phyloP scores from a whole-genome alignment of 2,888 invertebrate species.

The Sesamia inferens region DNA sequence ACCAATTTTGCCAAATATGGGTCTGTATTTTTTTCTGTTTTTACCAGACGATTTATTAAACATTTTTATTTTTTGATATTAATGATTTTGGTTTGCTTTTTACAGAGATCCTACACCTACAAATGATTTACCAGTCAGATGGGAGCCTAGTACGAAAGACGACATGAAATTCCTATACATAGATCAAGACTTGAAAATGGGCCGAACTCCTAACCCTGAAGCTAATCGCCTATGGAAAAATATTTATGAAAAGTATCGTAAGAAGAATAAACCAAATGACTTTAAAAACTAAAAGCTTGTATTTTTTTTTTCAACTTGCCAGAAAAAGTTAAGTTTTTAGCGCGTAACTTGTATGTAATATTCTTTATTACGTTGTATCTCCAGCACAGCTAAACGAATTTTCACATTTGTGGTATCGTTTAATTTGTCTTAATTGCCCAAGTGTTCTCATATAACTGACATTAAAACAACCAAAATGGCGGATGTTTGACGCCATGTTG shows the following conservation, averaged over 20 bases:
- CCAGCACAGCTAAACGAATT: no score
- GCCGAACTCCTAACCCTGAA: constrained; percentile 69
- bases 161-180: constrained; percentile 71
- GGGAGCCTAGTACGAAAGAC: constrained; percentile 53
- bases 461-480: no score
- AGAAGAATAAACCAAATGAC: constrained; percentile 58
- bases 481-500: no score
- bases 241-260: constrained; percentile 70
- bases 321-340: no score
- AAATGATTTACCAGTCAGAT: constrained; percentile 48
- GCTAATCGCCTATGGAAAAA: constrained; percentile 74
- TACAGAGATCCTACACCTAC: constrained; percentile 78
- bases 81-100: constrained; percentile 35
- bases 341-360: no score
- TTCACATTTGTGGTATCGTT: no score
- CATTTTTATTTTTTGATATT: background rate
- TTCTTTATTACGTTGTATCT: no score
- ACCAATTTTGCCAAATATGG: constrained; percentile 85
- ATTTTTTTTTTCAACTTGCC: constrained; percentile 13
- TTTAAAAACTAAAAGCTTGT: constrained; percentile 24
- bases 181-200: constrained; percentile 71
- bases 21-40: constrained; percentile 65
- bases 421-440: no score
- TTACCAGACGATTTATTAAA: background rate
- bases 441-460: no score